phyloP scores from a whole-genome alignment of 2,113 vertebrate genomes.

The Nettapus auritus region DNA sequence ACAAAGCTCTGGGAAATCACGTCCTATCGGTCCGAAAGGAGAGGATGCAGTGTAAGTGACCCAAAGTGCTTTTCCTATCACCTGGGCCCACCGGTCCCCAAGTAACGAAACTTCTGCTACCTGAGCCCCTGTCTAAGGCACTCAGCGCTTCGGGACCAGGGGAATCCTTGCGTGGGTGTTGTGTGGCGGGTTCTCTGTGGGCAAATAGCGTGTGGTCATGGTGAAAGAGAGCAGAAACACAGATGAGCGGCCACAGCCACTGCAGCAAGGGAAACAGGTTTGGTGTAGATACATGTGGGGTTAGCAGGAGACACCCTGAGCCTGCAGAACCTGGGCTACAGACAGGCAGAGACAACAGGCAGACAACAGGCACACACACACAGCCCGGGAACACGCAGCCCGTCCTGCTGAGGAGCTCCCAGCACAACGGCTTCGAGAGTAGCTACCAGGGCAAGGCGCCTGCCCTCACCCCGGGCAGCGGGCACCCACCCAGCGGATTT shows the following conservation, averaged over 20 bases:
- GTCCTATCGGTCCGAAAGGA: background rate
- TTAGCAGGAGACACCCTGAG: background rate
- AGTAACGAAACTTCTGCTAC: background rate
- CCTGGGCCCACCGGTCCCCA: background rate
- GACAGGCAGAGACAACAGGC: background rate
- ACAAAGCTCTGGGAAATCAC: background rate
- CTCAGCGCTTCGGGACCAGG: background rate
- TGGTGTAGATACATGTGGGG: background rate
- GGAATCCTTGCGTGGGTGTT: background rate
- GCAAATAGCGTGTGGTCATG: background rate
- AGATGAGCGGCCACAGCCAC: background rate
- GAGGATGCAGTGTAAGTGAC: background rate
- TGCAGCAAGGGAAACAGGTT: background rate
- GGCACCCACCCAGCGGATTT: too few species aligned
- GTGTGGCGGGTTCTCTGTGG: too few species aligned
- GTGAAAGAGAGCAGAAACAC: background rate
- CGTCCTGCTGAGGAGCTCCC: too few species aligned
- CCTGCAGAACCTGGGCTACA: background rate
- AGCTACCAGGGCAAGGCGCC: too few species aligned
- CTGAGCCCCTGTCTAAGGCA: background rate
- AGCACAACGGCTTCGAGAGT: too few species aligned
- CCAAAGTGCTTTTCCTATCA: background rate
- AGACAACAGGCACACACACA: too few species aligned
- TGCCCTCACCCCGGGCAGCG: too few species aligned
- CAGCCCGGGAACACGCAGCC: too few species aligned